Base-by-base conservation (phyloP, 1,140 invertebrate genomes). In the Caenorhabditis elegans region DNA sequence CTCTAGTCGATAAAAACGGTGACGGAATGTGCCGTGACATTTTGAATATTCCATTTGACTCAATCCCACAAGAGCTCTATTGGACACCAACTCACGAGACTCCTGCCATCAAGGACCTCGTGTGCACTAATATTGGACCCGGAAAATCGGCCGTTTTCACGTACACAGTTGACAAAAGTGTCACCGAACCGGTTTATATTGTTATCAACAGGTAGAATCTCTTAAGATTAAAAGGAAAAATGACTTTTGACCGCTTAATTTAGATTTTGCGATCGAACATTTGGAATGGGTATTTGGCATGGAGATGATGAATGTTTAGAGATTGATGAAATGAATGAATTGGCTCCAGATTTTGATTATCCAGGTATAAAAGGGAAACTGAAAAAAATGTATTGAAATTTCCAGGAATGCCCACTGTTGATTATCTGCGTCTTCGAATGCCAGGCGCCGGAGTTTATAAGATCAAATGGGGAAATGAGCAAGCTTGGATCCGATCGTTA, bases 311-410 rank as follows among this genome's bases (percentile, higher is more conserved):
- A 77, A 36, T 65, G 17, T 49, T 43, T 49, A 17, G 47, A 84
- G 43, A 49, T 84, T 22, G 79, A 81, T 1, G 82, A 84, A n/a
- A 84, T 82, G 82, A 36, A 51, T 28, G 82, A 80, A n/a, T 76
- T 55, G 82, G 77, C 76, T 17, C 84, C 84, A 2, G 83, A 85
- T 48, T 85, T 85, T 47, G 84, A 85, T 49, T 85, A 85, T 77
- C 84, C 84, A 36, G 83, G 82, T 78, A 48, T 3, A 19, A 49
- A 26, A 1, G n/a, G 8, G 34, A 22, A 19, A n/a, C 10, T 36
- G 8, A 17, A 77, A n/a, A 51, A 39, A 36, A 13, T 3, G 4
- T 39, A 8, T 24, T 28, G 10, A 11, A 19, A 78, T 28, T 47
- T 47, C 22, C 13, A 78, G 77, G 39, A 28, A 85, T 85, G 84